phyloP scores from a whole-genome alignment of 2,888 invertebrate genomes.

The Diadromus collaris region DNA sequence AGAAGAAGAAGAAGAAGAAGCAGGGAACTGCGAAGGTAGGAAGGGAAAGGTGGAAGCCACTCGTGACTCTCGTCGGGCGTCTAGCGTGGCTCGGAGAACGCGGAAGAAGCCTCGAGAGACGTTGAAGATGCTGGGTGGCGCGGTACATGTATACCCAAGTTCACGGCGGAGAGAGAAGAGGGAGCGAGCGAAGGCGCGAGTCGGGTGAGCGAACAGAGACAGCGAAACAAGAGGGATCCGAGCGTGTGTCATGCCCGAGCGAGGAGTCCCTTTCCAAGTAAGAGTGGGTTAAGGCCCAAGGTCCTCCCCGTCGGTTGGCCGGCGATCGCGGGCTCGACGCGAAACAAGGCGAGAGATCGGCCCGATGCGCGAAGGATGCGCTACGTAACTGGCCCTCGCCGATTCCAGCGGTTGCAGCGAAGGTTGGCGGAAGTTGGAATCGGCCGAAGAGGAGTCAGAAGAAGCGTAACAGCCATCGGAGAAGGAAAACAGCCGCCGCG shows the following conservation, averaged over 20 bases:
- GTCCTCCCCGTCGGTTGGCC: constrained; percentile 72
- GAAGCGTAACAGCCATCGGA: constrained; percentile 25
- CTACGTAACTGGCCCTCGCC: background rate
- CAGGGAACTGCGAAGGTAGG: constrained; percentile 31
- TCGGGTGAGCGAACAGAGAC: constrained; percentile 29
- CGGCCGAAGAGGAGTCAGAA: background rate
- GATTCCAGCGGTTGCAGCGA: background rate
- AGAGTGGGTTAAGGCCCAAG: constrained; percentile 79
- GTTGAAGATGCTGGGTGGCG: constrained; percentile 54
- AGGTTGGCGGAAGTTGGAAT: constrained; percentile 7
- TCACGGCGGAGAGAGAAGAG: constrained; percentile 7
- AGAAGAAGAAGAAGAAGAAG: constrained; percentile 18
- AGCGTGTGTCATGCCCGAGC: constrained; percentile 66
- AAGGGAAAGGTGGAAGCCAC: constrained; percentile 56
- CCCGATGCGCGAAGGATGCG: constrained; percentile 50
- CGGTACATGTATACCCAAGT: constrained; percentile 1
- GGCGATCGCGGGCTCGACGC: constrained; percentile 63
- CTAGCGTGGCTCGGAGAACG: constrained; percentile 57
- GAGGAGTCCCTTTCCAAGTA: constrained; percentile 75
- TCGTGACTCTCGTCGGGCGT: constrained; percentile 60
- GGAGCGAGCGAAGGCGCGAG: constrained; percentile 25
- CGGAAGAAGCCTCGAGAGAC: constrained; percentile 55
- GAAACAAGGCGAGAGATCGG: constrained; percentile 35
- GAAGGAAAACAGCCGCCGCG: constrained; percentile 49
- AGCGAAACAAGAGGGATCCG: constrained; percentile 56